Base-by-base conservation (phyloP, 2,113 vertebrate species). In the Alces alces region DNA sequence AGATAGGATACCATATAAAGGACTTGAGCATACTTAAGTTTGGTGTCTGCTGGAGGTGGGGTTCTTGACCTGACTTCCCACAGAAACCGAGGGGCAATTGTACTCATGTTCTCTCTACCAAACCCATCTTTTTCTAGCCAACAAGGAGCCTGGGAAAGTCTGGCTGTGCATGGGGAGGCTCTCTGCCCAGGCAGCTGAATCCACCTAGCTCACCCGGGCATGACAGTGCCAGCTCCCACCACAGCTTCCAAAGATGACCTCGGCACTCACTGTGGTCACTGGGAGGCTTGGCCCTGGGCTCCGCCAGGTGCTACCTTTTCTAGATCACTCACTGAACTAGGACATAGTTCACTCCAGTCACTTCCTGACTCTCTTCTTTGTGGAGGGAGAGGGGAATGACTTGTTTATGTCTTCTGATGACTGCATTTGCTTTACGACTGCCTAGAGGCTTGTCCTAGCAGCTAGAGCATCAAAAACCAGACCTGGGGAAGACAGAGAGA, bases 141-240 rank as follows among this genome's bases (percentile, higher is more conserved):
- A 6, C 12, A 2, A 0, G 13, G 64, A n/a, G 54, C 76, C 19
- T 13, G 54, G 25, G 28, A 19, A 16, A 36, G 25, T 50, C 4
- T 3, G 79, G 14, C 73, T 58, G 6, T 54, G n/a, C 19, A 39
- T 1, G 2, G 25, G 0, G 2, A 79, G 54, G 12, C 30, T 12
- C 76, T 19, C 2, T 6, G 36, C 17, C 28, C n/a, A 13, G 5
- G 15, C 16, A 27, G 79, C 85, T 27, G 50, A 55, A 30, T 10
- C 80, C 4, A 6, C 82, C 28, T 36, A 28, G 3, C 55, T 66
- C 47, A 9, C 21, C 23, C 21, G 0, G 1, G 23, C 36, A 23
- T 43, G 70, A 76, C 39, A 43, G 39, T 25, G 28, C 43, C 52
- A 7, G 70, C 30, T 27, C 1, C 52, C 43, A 8, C 12, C 25